Percentiles rank a stretch among this genome's conserved stretches.
Evolutionary conservation across 2,113 vertebrate species (phyloP).

Genomic region (Apteryx owenii): DNA sequence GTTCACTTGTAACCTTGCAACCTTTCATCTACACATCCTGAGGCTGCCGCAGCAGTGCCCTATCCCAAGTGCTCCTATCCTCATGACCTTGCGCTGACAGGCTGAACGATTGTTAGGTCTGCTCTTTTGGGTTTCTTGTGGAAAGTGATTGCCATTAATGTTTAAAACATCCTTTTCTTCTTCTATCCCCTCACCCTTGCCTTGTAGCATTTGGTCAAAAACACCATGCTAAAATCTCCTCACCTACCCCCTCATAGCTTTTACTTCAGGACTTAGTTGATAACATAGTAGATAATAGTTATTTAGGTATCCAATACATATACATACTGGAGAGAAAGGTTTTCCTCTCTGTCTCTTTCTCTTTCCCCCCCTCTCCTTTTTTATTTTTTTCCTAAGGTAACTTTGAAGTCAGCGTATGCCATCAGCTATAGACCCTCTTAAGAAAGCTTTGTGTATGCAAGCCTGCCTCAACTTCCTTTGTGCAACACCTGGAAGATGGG

Average conservation of each 20-base stretch:
- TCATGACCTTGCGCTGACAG: neutral
- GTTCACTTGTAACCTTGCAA: neutral
- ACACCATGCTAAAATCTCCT: neutral
- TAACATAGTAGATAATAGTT: neutral
- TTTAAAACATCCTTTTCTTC: neutral
- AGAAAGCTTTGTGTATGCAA: neutral
- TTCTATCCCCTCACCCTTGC: neutral
- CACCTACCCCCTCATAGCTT: neutral
- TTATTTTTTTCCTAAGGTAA: neutral
- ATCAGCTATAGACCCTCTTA: neutral
- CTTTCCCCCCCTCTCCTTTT: fast-evolving
- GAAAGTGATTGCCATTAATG: neutral
- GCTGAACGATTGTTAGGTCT: neutral
- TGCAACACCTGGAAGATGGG: neutral
- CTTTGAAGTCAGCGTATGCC: neutral
- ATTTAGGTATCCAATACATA: neutral
- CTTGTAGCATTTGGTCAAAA: neutral
- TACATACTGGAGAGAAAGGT: neutral
- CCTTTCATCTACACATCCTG: neutral
- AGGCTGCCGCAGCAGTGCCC: neutral
- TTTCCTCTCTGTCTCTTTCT: neutral
- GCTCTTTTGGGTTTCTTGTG: neutral
- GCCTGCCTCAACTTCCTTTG: neutral
- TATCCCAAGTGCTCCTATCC: neutral
- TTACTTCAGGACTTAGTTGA: neutral